Conservation (phyloP, 2,888 invertebrate species). For the Eustalomyia histrio region DNA sequence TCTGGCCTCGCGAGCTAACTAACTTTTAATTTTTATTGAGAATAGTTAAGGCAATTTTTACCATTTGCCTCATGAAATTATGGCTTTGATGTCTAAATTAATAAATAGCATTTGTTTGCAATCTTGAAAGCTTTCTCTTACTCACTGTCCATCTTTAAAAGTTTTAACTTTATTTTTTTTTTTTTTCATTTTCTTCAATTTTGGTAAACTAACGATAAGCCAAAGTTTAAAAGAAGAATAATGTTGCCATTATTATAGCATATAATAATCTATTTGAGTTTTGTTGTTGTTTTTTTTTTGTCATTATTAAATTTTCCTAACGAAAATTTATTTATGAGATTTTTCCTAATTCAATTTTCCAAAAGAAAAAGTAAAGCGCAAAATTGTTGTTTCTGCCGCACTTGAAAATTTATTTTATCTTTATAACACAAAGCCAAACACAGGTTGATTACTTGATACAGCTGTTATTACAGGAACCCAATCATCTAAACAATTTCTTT, state of each 20-base stretch:
- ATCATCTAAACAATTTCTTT: slow-evolving; percentile 15
- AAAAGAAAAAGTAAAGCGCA: not conserved
- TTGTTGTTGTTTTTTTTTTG: not conserved
- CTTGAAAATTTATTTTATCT: not conserved
- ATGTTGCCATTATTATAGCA: too few relatives aligned
- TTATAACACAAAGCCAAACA: slow-evolving; percentile 1
- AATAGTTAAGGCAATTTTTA: too few relatives aligned
- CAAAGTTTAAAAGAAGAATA: too few relatives aligned
- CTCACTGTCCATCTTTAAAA: too few relatives aligned
- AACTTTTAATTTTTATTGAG: too few relatives aligned
- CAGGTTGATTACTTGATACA: slow-evolving; percentile 14
- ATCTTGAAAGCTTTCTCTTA: too few relatives aligned
- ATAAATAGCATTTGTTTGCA: too few relatives aligned
- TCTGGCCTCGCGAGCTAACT: too few relatives aligned
- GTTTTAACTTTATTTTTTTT: not conserved
- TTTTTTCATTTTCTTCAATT: not conserved
- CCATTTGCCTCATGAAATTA: too few relatives aligned
- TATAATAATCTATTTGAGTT: too few relatives aligned
- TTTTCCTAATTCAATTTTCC: not conserved
- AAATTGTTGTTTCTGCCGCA: not conserved
- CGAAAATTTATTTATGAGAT: not conserved
- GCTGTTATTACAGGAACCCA: not conserved
- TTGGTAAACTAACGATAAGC: not conserved
- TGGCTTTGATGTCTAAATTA: too few relatives aligned
- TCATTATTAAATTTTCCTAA: not conserved